These are phyloP conservation scores for Emmelina monodactyla DNA, from an alignment of 2,888 invertebrate species.

Conservation along the genomic window DNA sequence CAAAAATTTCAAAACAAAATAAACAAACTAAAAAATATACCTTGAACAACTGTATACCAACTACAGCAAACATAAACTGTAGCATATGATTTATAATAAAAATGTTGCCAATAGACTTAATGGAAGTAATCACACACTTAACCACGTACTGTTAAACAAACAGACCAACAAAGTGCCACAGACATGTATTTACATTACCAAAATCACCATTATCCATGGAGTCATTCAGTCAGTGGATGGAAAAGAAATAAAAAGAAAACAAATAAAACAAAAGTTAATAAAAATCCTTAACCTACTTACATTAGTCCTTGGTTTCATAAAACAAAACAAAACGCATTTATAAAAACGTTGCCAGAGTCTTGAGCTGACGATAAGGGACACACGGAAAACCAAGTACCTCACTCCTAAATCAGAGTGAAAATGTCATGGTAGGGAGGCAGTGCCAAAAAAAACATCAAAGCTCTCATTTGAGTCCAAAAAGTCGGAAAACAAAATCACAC, in stretches of 20 bases:
- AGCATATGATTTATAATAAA: slow-evolving; percentile 99
- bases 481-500: slow-evolving; percentile 29
- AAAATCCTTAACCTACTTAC: no score
- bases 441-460: slow-evolving; percentile 54
- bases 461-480: slow-evolving; percentile 56
- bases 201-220: slow-evolving; percentile 1
- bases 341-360: slow-evolving; percentile 44
- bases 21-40: slow-evolving; percentile 47
- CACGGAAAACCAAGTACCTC: slow-evolving; percentile 44
- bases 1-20: not conserved
- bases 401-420: slow-evolving; percentile 44
- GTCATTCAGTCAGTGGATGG: slow-evolving; percentile 22
- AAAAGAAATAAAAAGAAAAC: slow-evolving; percentile 25
- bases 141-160: slow-evolving; percentile 87
- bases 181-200: slow-evolving; percentile 14
- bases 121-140: slow-evolving; percentile 98
- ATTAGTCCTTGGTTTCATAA: slow-evolving; percentile 38
- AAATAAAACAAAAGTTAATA: slow-evolving; percentile 25
- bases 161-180: slow-evolving; percentile 19
- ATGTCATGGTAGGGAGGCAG: slow-evolving; percentile 60
- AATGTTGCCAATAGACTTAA: slow-evolving; percentile 98
- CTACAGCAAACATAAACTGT: slow-evolving; percentile 99
- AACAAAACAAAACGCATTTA: slow-evolving; percentile 24
- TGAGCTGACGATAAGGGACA: slow-evolving; percentile 38
- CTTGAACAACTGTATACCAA: slow-evolving; percentile 99